Evolutionary conservation across 1,140 invertebrate species (phyloP).

Genomic region (Trigoniulus corallinus): DNA sequence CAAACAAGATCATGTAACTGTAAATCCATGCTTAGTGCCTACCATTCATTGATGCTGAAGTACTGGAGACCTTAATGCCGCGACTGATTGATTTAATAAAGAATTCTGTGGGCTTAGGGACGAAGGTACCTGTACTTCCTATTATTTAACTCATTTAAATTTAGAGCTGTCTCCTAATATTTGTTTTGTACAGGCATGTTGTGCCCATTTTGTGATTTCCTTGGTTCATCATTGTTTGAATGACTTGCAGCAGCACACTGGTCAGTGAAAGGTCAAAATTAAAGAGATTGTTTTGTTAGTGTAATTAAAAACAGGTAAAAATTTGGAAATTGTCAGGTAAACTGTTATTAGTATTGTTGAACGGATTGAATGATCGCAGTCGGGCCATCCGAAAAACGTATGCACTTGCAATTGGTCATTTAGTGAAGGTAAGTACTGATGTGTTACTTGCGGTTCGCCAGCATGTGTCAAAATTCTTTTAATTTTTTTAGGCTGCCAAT

Average conservation of each 20-base stretch:
- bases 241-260: slow-evolving; percentile 43
- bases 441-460: no score
- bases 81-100: slow-evolving; percentile 65
- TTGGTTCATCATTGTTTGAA: slow-evolving; percentile 40
- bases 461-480: not conserved
- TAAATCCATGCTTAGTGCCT: slow-evolving; percentile 40
- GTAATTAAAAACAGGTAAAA: not conserved
- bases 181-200: slow-evolving; percentile 37
- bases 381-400: slow-evolving; percentile 61
- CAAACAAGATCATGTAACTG: not conserved
- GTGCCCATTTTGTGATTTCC: slow-evolving; percentile 63
- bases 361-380: slow-evolving; percentile 68
- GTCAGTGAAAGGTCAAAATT: slow-evolving; percentile 18
- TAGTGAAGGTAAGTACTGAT: slow-evolving; percentile 35
- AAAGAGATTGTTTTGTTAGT: not conserved
- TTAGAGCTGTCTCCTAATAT: not conserved
- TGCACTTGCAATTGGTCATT: slow-evolving; percentile 61
- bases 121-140: slow-evolving; percentile 33
- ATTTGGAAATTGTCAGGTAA: slow-evolving; percentile 37
- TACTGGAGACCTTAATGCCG: slow-evolving; percentile 59
- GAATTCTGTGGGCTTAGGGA: slow-evolving; percentile 58
- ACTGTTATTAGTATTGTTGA: slow-evolving; percentile 53
- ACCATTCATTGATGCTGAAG: slow-evolving; percentile 56
- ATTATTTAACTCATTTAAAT: slow-evolving; percentile 4
- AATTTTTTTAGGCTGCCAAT: slow-evolving; percentile 48